phyloP scores from a whole-genome alignment of 2,113 vertebrate genomes.

The Callospermophilus lateralis region DNA sequence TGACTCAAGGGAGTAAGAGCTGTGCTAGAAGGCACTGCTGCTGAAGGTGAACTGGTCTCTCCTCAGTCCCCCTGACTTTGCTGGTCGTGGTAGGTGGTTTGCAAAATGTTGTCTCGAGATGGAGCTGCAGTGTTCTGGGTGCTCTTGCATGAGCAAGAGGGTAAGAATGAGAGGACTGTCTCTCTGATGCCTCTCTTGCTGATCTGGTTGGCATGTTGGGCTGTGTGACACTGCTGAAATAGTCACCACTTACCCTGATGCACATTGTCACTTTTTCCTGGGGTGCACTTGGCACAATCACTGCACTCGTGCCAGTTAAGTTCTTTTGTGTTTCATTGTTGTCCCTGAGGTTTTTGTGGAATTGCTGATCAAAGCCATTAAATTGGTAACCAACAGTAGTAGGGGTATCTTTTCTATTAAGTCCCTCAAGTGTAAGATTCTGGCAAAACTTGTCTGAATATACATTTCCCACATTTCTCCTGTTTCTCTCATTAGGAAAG shows the following conservation, averaged over 20 bases:
- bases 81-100: slow-evolving; percentile 90
- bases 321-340: slow-evolving; percentile 93
- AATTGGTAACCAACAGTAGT: slow-evolving; percentile 88
- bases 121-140: slow-evolving; percentile 95
- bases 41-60: slow-evolving; percentile 81
- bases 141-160: slow-evolving; percentile 88
- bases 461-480: slow-evolving; percentile 78
- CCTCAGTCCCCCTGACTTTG: slow-evolving; percentile 86
- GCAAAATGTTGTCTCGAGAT: slow-evolving; percentile 96
- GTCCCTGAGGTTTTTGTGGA: slow-evolving; percentile 92
- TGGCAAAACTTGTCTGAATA: slow-evolving; percentile 84
- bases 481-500: slow-evolving; percentile 90
- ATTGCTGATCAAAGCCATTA: slow-evolving; percentile 92
- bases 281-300: slow-evolving; percentile 86
- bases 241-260: slow-evolving; percentile 75
- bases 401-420: slow-evolving; percentile 89
- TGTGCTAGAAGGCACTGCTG: slow-evolving; percentile 78
- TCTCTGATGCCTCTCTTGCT: slow-evolving; percentile 88
- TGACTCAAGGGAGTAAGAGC: slow-evolving; percentile 69
- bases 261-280: slow-evolving; percentile 84
- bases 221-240: slow-evolving; percentile 77
- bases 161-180: slow-evolving; percentile 86
- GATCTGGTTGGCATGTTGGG: slow-evolving; percentile 87
- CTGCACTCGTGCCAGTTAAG: slow-evolving; percentile 87
- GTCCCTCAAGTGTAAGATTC: slow-evolving; percentile 92